Conservation (phyloP, 2,113 vertebrate genomes). For the Athene cunicularia region DNA sequence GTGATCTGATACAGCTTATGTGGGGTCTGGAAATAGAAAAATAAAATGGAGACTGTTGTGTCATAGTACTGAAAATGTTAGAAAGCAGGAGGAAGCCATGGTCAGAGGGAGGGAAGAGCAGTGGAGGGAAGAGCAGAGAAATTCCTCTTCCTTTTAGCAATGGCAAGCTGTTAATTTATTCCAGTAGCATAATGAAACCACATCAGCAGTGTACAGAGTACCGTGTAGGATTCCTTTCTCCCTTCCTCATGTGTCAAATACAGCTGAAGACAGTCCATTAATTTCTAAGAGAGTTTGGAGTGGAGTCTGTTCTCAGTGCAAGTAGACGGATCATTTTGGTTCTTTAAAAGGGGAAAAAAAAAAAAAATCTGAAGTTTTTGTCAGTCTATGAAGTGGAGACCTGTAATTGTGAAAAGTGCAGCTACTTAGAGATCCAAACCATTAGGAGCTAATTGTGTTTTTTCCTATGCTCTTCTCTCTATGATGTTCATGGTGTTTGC, state of each 20-base stretch:
- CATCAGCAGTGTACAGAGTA: background rate
- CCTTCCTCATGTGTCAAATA: background rate
- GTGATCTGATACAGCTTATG: conserved; percentile 72
- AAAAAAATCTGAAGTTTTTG: background rate
- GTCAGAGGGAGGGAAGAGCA: background rate
- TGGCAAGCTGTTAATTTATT: background rate
- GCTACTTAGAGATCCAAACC: background rate
- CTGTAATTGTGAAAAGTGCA: background rate
- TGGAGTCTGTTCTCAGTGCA: background rate
- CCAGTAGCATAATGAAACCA: background rate
- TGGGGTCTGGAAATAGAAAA: background rate
- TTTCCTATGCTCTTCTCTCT: background rate
- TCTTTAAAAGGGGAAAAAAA: background rate
- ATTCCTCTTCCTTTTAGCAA: background rate
- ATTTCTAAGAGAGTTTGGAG: background rate
- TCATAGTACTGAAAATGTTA: background rate
- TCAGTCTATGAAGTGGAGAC: background rate
- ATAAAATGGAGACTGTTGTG: background rate
- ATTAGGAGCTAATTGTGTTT: background rate
- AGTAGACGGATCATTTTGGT: background rate
- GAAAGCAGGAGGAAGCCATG: background rate
- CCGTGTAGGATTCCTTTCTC: background rate
- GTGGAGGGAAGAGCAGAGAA: background rate
- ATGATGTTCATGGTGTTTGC: background rate
- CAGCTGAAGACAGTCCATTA: background rate